Evolutionary conservation across 2,888 invertebrate genomes (phyloP).

Genomic region (Caenorhabditis sp.): DNA sequence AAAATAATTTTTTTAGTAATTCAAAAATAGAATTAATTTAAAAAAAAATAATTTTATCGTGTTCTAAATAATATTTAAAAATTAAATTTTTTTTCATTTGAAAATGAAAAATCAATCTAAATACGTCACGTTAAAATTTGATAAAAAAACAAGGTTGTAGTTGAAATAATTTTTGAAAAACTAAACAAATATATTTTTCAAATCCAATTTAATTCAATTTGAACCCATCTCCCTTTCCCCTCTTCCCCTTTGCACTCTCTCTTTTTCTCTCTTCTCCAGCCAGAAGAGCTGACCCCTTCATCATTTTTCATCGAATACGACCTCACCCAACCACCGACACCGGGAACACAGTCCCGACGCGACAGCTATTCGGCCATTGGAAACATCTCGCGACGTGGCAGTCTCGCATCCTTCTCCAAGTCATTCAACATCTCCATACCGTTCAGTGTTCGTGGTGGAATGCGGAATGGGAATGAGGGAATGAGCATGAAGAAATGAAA

Average conservation of each 20-base stretch:
- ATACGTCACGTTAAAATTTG: conserved; percentile 4
- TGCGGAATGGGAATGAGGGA: background rate
- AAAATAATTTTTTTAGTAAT: background rate
- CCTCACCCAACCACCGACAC: conserved; percentile 63
- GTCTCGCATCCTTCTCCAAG: conserved; percentile 62
- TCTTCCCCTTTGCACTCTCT: background rate
- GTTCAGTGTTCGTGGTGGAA: conserved; percentile 58
- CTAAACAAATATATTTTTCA: too few relatives aligned
- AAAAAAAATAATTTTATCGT: background rate
- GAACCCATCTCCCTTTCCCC: background rate
- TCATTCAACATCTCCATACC: conserved; percentile 64
- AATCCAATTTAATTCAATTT: too few relatives aligned
- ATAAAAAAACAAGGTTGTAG: too few relatives aligned
- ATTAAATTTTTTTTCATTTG: background rate
- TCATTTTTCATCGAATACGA: conserved; percentile 66
- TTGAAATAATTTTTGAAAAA: too few relatives aligned
- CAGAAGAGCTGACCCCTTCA: conserved; percentile 58
- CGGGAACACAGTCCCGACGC: conserved; percentile 49
- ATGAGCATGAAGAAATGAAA: background rate
- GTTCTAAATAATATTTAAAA: too few relatives aligned
- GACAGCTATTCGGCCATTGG: conserved; percentile 49
- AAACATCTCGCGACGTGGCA: conserved; percentile 59
- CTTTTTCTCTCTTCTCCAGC: conserved; percentile 18
- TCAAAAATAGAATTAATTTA: background rate
- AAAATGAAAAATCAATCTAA: conserved; percentile 9